Percentiles rank a stretch among this genome's conserved stretches.
phyloP scores from a whole-genome alignment of 2,888 invertebrate species.

The Chloroclysta siterata region DNA sequence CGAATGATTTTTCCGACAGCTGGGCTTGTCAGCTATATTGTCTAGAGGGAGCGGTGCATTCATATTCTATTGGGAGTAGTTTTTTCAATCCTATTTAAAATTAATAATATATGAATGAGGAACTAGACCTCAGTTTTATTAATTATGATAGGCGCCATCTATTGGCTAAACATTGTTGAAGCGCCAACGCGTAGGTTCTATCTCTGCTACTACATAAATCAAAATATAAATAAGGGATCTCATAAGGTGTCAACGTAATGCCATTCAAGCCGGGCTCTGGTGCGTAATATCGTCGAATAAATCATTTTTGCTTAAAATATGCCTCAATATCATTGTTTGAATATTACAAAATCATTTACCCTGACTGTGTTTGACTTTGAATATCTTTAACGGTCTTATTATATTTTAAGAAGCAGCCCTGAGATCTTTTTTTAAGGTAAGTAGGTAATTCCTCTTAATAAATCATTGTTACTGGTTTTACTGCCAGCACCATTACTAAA shows the following conservation, averaged over 20 bases:
- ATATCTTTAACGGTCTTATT: conserved; percentile 9
- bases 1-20: no score
- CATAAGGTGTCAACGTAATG: conserved; percentile 82
- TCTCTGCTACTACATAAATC: conserved; percentile 81
- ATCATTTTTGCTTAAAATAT: conserved; percentile 79
- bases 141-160: no score
- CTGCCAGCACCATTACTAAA: no score
- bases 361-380: conserved; percentile 29
- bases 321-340: conserved; percentile 70
- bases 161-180: conserved; percentile 2
- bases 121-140: no score
- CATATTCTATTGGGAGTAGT: no score
- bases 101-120: no score
- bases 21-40: no score
- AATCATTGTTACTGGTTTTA: no score
- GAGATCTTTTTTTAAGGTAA: no score
- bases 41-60: no score
- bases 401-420: conserved; percentile 1
- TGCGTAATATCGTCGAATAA: conserved; percentile 81
- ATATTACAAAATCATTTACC: conserved; percentile 71
- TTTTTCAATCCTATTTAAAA: no score
- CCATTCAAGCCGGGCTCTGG: conserved; percentile 77
- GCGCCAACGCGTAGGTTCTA: conserved; percentile 45
- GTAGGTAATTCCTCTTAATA: no score
- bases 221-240: conserved; percentile 81